Evolutionary conservation across 2,797 vertebrate genomes (phyloP).

Genomic region (Geotria australis): DNA sequence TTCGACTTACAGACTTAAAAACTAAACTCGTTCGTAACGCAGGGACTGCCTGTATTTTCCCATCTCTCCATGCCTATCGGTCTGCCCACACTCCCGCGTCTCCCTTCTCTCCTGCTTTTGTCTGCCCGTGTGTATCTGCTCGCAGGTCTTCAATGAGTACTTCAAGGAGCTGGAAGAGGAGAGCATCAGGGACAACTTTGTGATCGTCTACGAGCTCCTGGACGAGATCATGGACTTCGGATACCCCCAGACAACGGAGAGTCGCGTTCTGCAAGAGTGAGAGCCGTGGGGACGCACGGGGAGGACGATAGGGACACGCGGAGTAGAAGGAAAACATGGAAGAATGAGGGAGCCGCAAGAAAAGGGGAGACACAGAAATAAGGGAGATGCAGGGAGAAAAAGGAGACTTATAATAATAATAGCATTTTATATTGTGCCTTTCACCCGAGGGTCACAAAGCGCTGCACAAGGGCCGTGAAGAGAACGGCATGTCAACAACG

Average conservation of each 20-base stretch:
- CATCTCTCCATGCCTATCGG: no score
- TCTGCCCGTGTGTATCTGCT: neutral
- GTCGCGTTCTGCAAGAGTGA: slow-evolving; percentile 96
- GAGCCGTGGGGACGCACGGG: slow-evolving; percentile 7
- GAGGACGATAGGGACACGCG: neutral
- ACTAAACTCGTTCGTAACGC: no score
- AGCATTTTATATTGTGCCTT: no score
- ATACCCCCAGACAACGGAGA: slow-evolving; percentile 87
- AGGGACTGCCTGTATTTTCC: no score
- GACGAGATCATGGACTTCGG: slow-evolving; percentile 97
- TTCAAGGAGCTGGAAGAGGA: slow-evolving; percentile 96
- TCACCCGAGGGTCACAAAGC: no score
- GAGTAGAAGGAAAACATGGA: neutral
- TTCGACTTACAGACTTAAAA: no score
- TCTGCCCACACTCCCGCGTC: no score
- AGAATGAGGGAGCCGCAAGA: neutral
- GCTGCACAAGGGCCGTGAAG: no score
- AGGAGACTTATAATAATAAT: no score
- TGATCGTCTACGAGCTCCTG: slow-evolving; percentile 89
- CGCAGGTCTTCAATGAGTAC: slow-evolving; percentile 87
- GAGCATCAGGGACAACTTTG: slow-evolving; percentile 91
- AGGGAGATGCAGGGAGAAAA: neutral
- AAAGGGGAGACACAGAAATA: no score
- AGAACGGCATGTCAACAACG: no score
- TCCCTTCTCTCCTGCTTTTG: no score